Conservation (phyloP, 2,113 vertebrate species). For the Geococcyx californianus region DNA sequence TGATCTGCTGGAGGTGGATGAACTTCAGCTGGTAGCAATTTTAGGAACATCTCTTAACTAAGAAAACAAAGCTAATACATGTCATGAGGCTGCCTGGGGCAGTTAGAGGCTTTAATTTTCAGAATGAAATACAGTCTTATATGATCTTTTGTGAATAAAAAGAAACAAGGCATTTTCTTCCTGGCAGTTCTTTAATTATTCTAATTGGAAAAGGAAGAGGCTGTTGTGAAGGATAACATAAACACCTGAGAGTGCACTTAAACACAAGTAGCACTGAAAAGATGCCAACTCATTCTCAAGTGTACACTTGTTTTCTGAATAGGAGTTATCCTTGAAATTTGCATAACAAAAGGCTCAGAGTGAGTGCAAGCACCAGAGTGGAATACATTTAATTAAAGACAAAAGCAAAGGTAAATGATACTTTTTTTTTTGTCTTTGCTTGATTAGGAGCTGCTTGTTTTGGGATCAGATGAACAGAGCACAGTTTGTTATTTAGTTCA, state of each 20-base stretch:
- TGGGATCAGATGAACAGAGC: constrained; percentile 40
- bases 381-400: constrained; percentile 79
- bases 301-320: constrained; percentile 54
- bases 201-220: constrained; percentile 58
- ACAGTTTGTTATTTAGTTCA: constrained; percentile 50
- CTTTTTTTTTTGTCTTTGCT: constrained; percentile 1
- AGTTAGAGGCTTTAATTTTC: neutral
- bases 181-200: constrained; percentile 54
- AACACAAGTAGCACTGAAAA: constrained; percentile 53
- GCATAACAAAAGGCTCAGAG: constrained; percentile 67
- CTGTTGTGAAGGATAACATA: constrained; percentile 48
- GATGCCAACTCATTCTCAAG: constrained; percentile 42
- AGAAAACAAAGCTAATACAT: neutral
- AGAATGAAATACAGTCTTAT: neutral
- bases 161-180: constrained; percentile 2
- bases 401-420: constrained; percentile 73
- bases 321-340: constrained; percentile 72
- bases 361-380: constrained; percentile 58
- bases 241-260: constrained; percentile 65
- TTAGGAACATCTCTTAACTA: neutral
- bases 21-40: neutral
- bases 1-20: neutral
- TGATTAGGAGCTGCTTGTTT: constrained; percentile 72
- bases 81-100: neutral
- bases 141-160: constrained; percentile 4